Evolutionary conservation across 2,797 vertebrate species (phyloP).

Genomic region (Pseudotriccus pelzelni): DNA sequence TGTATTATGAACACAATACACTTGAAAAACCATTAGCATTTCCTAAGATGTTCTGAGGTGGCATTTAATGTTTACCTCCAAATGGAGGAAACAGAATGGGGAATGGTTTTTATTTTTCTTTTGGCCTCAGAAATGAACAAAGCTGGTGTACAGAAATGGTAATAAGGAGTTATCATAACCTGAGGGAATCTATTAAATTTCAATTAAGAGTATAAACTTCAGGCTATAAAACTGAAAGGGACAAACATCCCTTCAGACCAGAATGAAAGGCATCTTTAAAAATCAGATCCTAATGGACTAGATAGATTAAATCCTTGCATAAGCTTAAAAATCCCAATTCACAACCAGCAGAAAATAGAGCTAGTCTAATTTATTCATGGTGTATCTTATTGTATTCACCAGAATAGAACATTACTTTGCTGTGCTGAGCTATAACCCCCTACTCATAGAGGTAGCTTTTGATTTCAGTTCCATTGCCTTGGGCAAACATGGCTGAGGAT

Average conservation of each 20-base stretch:
- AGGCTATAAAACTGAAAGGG: conserved; percentile 66
- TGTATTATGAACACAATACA: not conserved
- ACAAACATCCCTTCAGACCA: conserved; percentile 32
- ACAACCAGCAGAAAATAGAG: conserved; percentile 55
- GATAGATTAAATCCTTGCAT: conserved; percentile 63
- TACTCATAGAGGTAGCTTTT: conserved; percentile 69
- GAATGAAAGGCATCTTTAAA: conserved; percentile 54
- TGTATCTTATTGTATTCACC: conserved; percentile 34
- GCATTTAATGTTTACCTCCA: not conserved
- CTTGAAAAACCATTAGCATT: not conserved
- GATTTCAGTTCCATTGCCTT: conserved; percentile 77
- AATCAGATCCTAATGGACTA: conserved; percentile 57
- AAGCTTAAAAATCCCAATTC: conserved; percentile 60
- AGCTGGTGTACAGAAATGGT: not conserved
- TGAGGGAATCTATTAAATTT: conserved; percentile 61
- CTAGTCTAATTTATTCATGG: conserved; percentile 57
- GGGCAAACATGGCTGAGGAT: conserved; percentile 72
- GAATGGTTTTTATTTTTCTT: not conserved
- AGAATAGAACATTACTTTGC: conserved; percentile 48
- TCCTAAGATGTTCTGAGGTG: not conserved
- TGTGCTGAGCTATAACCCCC: conserved; percentile 62
- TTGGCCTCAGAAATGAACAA: conserved; percentile 16
- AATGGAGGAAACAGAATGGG: not conserved
- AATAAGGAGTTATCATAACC: conserved; percentile 55
- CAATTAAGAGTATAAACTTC: conserved; percentile 69